A percentile compares a stretch with the other conserved stretches of the same genome.
Conservation (phyloP, 1,140 invertebrate genomes). For the Orchesella cincta region DNA sequence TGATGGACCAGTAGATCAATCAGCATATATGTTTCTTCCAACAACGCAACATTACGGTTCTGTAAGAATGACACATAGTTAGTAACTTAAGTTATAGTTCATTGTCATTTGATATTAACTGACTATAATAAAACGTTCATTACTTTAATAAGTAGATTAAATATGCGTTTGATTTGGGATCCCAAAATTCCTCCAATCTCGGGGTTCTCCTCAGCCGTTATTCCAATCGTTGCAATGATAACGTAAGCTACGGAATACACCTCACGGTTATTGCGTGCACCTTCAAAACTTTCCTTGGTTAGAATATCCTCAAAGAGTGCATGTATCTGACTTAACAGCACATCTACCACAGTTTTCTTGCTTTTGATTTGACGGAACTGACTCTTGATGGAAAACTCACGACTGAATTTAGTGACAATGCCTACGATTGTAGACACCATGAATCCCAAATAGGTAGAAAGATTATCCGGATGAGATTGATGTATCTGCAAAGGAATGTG, state of each 20-base stretch:
- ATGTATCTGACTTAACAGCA: slow-evolving; percentile 24
- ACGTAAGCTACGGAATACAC: slow-evolving; percentile 42
- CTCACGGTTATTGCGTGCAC: slow-evolving; percentile 36
- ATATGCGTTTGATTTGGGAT: slow-evolving; percentile 13
- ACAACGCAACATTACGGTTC: slow-evolving; percentile 12
- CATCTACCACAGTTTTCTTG: slow-evolving; percentile 31
- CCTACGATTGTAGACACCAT: slow-evolving; percentile 47
- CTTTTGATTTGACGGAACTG: background rate
- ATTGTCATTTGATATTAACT: background rate
- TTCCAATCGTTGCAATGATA: slow-evolving; percentile 33
- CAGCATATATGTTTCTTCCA: slow-evolving; percentile 38
- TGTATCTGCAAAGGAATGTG: slow-evolving; percentile 38
- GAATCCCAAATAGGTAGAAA: slow-evolving; percentile 36
- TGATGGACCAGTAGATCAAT: slow-evolving; percentile 34
- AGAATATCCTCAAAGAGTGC: slow-evolving; percentile 23
- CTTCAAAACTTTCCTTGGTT: background rate
- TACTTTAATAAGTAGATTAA: slow-evolving; percentile 17
- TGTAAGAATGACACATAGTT: slow-evolving; percentile 6
- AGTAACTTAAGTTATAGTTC: background rate
- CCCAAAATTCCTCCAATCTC: slow-evolving; percentile 22
- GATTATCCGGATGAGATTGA: slow-evolving; percentile 19
- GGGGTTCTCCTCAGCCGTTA: slow-evolving; percentile 32
- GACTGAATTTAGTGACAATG: slow-evolving; percentile 39
- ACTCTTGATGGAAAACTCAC: slow-evolving; percentile 4
- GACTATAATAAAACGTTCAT: background rate